Conservation (phyloP, 2,797 vertebrate genomes). For the Percopsis omiscomaycus region DNA sequence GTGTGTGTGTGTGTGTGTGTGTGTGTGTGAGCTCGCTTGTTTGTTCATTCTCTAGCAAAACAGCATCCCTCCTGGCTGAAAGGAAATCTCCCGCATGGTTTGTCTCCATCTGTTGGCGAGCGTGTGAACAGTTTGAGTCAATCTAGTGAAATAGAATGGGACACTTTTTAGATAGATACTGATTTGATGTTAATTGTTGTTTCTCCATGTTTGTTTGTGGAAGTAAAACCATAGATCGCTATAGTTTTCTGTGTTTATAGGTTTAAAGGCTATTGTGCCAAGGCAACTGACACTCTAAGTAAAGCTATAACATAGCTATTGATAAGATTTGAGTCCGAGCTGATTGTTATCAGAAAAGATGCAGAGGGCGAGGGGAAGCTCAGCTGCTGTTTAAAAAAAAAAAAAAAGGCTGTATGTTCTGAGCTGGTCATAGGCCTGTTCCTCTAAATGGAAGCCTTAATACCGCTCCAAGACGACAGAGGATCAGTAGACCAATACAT, state of each 20-base stretch:
- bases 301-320: not conserved
- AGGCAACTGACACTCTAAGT: not conserved
- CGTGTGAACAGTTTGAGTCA: not conserved
- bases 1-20: not conserved
- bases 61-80: not conserved
- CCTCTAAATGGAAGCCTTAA: conserved; percentile 44
- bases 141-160: too few relatives aligned
- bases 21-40: conserved; percentile 10
- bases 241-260: not conserved
- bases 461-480: conserved; percentile 2
- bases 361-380: conserved; percentile 1
- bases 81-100: conserved; percentile 14
- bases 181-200: not conserved
- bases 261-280: not conserved
- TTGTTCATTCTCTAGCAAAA: conserved; percentile 20
- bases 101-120: conserved; percentile 66
- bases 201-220: not conserved
- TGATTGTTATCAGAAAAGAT: too few relatives aligned
- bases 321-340: too few relatives aligned
- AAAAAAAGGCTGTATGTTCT: conserved; percentile 8
- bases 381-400: conserved; percentile 5
- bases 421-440: conserved; percentile 29
- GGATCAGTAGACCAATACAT: conserved; percentile 51
- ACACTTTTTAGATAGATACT: not conserved
- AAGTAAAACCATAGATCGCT: not conserved